phyloP scores from a whole-genome alignment of 1,140 invertebrate genomes.

The Trichonephila clavipes region DNA sequence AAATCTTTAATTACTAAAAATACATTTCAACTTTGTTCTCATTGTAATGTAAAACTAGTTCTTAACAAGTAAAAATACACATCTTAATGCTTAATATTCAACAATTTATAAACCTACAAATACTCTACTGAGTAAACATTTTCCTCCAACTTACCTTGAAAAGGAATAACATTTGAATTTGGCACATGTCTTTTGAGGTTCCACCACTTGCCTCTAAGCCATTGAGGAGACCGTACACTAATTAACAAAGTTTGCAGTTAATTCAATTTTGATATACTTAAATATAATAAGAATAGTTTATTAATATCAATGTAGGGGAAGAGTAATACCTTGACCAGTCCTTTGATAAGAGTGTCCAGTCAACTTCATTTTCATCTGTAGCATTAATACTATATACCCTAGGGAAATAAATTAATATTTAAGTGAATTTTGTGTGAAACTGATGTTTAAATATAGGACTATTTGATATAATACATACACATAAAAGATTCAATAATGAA shows the following conservation, averaged over 20 bases:
- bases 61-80: no score
- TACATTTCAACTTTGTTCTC: no score
- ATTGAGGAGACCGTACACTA: constrained; percentile 83
- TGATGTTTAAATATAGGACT: no score
- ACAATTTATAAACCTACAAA: no score
- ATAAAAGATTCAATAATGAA: no score
- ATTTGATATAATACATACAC: no score
- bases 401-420: not conserved
- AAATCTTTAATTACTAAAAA: no score
- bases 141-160: constrained; percentile 79
- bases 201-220: constrained; percentile 83
- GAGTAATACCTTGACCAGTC: constrained; percentile 80
- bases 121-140: not conserved
- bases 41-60: no score
- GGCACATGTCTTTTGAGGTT: constrained; percentile 82
- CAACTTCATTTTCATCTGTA: constrained; percentile 82
- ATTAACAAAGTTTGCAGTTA: not conserved
- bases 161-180: constrained; percentile 80
- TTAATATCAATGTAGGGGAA: not conserved
- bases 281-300: no score
- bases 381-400: constrained; percentile 81
- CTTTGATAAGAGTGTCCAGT: constrained; percentile 82
- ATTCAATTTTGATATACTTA: not conserved
- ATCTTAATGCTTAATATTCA: no score
- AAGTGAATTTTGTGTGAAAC: no score